Percentiles rank a stretch among this genome's conserved stretches.
Evolutionary conservation across 2,888 invertebrate genomes (phyloP).

Genomic region (Megalurothrips usitatus): DNA sequence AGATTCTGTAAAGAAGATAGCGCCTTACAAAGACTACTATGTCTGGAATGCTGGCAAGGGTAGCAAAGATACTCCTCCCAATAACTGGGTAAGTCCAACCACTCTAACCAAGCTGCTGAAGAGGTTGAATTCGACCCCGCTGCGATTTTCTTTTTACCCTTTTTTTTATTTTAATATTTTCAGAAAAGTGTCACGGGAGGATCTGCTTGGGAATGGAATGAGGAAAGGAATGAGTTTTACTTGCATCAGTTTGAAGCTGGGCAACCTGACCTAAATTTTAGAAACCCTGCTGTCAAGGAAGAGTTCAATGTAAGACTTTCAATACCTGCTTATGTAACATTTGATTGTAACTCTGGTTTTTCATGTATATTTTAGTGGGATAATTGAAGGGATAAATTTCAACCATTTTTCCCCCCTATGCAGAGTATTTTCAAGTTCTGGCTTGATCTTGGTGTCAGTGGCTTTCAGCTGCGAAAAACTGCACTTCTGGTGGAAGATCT

Average conservation of each 20-base stretch:
- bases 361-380: neutral
- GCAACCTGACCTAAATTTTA: conserved; percentile 78
- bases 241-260: conserved; percentile 66
- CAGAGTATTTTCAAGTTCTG: conserved; percentile 64
- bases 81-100: conserved; percentile 58
- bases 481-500: conserved; percentile 61
- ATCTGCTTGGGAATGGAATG: conserved; percentile 68
- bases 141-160: neutral
- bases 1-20: conserved; percentile 55
- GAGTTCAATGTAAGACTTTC: conserved; percentile 51
- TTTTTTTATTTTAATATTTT: conserved; percentile 35
- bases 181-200: conserved; percentile 52
- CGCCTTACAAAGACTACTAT: conserved; percentile 67
- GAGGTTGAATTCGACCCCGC: neutral
- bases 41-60: conserved; percentile 60
- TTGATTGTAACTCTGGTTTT: neutral
- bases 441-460: conserved; percentile 71
- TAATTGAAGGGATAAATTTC: neutral
- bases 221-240: conserved; percentile 63
- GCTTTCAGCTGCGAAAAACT: conserved; percentile 69
- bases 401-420: conserved; percentile 30
- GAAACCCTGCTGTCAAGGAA: conserved; percentile 59
- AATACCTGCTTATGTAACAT: neutral
- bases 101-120: conserved; percentile 16
- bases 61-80: conserved; percentile 52